Conservation (phyloP, 2,113 vertebrate species). For the Cyprinodon tularosa region DNA sequence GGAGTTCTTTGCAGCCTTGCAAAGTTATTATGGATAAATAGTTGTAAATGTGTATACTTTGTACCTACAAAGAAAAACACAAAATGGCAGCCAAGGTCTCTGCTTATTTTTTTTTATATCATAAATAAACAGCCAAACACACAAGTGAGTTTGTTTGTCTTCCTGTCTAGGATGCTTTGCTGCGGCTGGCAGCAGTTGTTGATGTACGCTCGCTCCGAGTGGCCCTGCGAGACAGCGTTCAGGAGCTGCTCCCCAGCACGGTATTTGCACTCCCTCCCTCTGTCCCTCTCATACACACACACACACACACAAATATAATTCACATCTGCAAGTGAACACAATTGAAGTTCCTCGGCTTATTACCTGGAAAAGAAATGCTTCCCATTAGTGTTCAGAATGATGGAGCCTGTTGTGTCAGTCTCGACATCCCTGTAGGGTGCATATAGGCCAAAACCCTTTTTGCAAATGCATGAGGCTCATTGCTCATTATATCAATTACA, state of each 20-base stretch:
- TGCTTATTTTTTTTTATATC: slow-evolving; percentile 36
- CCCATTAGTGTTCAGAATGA: slow-evolving; percentile 19
- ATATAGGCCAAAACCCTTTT: slow-evolving; percentile 13
- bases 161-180: slow-evolving; percentile 85
- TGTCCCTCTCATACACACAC: slow-evolving; percentile 1
- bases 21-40: slow-evolving; percentile 42
- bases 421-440: slow-evolving; percentile 16
- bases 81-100: slow-evolving; percentile 36
- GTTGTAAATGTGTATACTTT: slow-evolving; percentile 35
- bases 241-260: slow-evolving; percentile 82
- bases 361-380: slow-evolving; percentile 4
- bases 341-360: slow-evolving; percentile 34
- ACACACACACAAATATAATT: not conserved
- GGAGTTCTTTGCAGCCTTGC: slow-evolving; percentile 35
- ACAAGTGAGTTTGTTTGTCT: slow-evolving; percentile 60
- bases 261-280: slow-evolving; percentile 44
- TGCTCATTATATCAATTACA: slow-evolving; percentile 35
- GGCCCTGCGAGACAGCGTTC: slow-evolving; percentile 82
- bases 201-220: slow-evolving; percentile 76
- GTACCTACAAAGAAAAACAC: slow-evolving; percentile 34
- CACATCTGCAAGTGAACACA: slow-evolving; percentile 17
- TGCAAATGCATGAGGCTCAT: slow-evolving; percentile 35
- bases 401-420: not conserved
- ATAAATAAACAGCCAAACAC: slow-evolving; percentile 45
- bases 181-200: slow-evolving; percentile 84